These are phyloP conservation scores for Euwallacea similis DNA, from an alignment of 1,140 invertebrate species.

Conservation along the genomic window DNA sequence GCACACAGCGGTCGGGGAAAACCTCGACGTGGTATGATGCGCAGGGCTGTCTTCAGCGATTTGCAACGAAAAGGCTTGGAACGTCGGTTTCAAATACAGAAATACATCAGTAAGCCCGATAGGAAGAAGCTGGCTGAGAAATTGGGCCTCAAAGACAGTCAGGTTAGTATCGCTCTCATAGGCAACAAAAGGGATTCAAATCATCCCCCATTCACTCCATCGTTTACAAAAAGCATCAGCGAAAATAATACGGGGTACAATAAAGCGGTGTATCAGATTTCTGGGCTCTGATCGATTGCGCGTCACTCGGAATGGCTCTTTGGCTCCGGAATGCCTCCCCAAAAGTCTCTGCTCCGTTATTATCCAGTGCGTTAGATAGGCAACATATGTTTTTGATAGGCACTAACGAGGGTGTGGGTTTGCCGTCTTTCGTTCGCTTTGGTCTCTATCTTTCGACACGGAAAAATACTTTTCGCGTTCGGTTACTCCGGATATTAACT, in stretches of 20 bases:
- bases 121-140: slow-evolving; percentile 94
- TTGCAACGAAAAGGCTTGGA: slow-evolving; percentile 92
- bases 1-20: slow-evolving; percentile 77
- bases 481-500: slow-evolving; percentile 28
- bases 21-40: slow-evolving; percentile 90
- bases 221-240: slow-evolving; percentile 6
- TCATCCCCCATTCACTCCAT: neutral
- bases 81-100: slow-evolving; percentile 94
- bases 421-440: slow-evolving; percentile 15
- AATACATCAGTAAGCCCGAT: slow-evolving; percentile 97
- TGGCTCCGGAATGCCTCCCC: slow-evolving; percentile 43
- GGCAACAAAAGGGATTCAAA: neutral
- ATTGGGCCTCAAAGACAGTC: slow-evolving; percentile 91
- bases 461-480: slow-evolving; percentile 17
- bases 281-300: slow-evolving; percentile 43
- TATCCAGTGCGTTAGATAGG: slow-evolving; percentile 51
- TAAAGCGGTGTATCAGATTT: slow-evolving; percentile 23
- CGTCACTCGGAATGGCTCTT: slow-evolving; percentile 34
- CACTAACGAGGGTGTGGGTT: slow-evolving; percentile 45
- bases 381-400: slow-evolving; percentile 52
- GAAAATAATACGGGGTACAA: neutral
- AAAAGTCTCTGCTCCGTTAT: slow-evolving; percentile 43
- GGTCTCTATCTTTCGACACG: slow-evolving; percentile 18
- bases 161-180: slow-evolving; percentile 63
- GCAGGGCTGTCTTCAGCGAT: slow-evolving; percentile 89